Base-by-base conservation (phyloP, 2,888 invertebrate genomes). In the Frankliniella intonsa region DNA sequence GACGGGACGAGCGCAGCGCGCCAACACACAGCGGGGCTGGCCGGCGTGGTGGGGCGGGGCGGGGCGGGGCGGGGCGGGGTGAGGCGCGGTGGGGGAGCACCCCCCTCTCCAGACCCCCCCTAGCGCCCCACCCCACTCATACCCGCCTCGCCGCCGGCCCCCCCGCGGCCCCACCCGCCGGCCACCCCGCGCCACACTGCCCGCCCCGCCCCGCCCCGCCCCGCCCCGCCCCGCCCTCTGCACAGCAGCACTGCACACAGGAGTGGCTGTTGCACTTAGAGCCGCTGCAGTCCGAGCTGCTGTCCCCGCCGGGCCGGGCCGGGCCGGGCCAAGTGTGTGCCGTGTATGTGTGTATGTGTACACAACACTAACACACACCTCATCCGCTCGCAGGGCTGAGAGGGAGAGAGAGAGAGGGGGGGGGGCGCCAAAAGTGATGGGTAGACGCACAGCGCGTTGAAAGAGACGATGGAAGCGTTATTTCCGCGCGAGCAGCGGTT, bases 71-170 rank as follows among this genome's bases (percentile, higher is more conserved):
- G 38, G 38, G 38, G 38, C 5, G 38, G 38, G 38, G 38, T 38
- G 38, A 5, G 38, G 38, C 38, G 38, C n/a, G n/a, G n/a, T n/a
- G n/a, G n/a, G n/a, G n/a, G n/a, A n/a, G n/a, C 38, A 38, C 38
- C 38, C 38, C 38, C 38, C 38, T 38, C 38, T 38, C 38, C 38
- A 38, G 38, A 38, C 38, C 86, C 87, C 87, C 38, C 38, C 38
- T 38, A 38, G 38, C 86, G 86, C 87, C 86, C 85, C 85, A 85
- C 85, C 81, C 84, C 87, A 85, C 85, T 9, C n/a, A 81, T 51
- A 49, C 49, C 81, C 50, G 51, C 80, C 82, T 22, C 81, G 50
- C 17, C 80, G 25, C 81, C 38, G 38, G 81, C 62, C 65, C 49
- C n/a, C 76, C 49, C 51, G 79, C 51, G 81, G 50, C 65, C 50